A percentile compares a stretch with the other conserved stretches of the same genome.
Evolutionary conservation across 2,113 vertebrate genomes (phyloP).

Genomic region (Phylloscopus trochiloides): DNA sequence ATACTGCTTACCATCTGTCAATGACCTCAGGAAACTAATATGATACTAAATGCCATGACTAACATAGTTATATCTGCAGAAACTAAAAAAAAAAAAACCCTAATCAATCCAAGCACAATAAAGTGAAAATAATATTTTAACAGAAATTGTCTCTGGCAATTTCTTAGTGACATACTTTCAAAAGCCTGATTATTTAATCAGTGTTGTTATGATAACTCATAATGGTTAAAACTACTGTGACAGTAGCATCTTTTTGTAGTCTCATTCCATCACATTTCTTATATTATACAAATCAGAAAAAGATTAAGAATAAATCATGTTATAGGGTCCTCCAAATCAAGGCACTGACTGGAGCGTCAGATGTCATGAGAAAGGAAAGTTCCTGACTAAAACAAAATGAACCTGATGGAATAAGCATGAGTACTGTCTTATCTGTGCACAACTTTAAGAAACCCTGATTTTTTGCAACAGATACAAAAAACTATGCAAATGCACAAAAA

Average conservation of each 20-base stretch:
- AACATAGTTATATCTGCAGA: background rate
- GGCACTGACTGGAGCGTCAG: background rate
- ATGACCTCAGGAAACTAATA: background rate
- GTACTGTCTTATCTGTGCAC: background rate
- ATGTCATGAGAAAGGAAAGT: background rate
- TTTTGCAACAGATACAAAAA: background rate
- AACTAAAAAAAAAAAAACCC: background rate
- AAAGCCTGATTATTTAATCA: constrained; percentile 9
- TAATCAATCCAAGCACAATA: background rate
- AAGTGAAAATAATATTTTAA: background rate
- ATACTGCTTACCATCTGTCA: background rate
- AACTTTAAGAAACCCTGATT: background rate
- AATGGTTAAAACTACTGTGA: background rate
- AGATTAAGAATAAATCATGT: background rate
- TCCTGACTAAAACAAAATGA: background rate
- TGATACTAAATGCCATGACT: background rate
- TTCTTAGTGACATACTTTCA: background rate
- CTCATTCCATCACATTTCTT: background rate
- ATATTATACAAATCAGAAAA: background rate
- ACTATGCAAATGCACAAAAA: background rate
- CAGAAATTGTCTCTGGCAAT: background rate
- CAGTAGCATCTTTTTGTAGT: background rate
- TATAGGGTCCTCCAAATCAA: background rate
- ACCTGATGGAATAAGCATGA: background rate
- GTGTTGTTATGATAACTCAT: background rate